Evolutionary conservation across 2,113 vertebrate genomes (phyloP).

Genomic region (Baryphthengus martii): DNA sequence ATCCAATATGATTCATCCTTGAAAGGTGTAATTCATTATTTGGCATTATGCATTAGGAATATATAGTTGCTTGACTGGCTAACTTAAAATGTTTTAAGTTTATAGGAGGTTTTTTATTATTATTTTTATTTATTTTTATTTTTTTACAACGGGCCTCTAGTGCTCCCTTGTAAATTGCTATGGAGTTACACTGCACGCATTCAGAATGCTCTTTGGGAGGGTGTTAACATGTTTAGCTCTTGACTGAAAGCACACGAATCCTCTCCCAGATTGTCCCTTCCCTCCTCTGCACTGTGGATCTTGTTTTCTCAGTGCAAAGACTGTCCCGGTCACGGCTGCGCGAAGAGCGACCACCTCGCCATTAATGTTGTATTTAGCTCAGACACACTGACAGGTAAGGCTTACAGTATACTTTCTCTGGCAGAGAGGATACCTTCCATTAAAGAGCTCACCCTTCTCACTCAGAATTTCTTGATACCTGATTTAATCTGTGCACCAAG

Average conservation of each 20-base stretch:
- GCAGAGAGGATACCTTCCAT: constrained; percentile 12
- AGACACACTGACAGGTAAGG: constrained; percentile 28
- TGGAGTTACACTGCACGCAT: neutral
- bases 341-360: neutral
- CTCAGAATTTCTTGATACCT: neutral
- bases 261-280: neutral
- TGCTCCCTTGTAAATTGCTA: neutral
- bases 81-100: neutral
- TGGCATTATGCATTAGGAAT: constrained; percentile 30
- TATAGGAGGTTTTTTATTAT: neutral
- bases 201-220: constrained; percentile 23
- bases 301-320: neutral
- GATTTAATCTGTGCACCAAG: neutral
- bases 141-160: neutral
- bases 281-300: neutral
- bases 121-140: no score
- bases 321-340: neutral
- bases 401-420: neutral
- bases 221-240: neutral
- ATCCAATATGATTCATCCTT: constrained; percentile 47
- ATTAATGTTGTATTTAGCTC: constrained; percentile 8
- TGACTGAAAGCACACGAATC: neutral
- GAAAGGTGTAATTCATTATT: constrained; percentile 65
- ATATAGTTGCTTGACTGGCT: neutral
- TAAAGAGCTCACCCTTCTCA: constrained; percentile 41